Evolutionary conservation across 2,113 vertebrate species (phyloP), one percentile per base, ranked within the genome.

Genomic region (Mellivora capensis): DNA sequence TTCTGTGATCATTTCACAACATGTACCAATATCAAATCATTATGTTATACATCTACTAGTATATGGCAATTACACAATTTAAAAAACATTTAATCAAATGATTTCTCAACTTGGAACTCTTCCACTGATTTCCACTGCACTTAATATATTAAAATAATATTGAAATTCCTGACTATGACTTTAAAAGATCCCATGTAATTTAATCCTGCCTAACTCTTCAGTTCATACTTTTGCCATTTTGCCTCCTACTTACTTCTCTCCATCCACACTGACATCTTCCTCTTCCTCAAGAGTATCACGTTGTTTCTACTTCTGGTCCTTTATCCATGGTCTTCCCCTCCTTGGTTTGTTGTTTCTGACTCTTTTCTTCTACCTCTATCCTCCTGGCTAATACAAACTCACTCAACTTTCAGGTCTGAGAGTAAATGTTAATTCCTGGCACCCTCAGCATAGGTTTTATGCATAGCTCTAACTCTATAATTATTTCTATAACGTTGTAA

Each of bases 31-130:
- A 88, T 59, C 7, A 39, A 74, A 88, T 57, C 39, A 88, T 72
- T 42, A 88, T 59, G 29, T 72, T 74, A 27, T 31, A 74, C 37
- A 88, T 39, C 81, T 57, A 88, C 37, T 74, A 88, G 39, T 31
- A 57, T 31, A 31, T 31, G 20, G 42, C 18, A 74, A 59, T 34
- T 44, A 74, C 21, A 23, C 52, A 42, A 87, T 42, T 25, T 74
- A 86, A 52, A 71, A 59, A 29, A 34, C 25, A 91, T 9, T 76
- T 93, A 72, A 93, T 80, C 72, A 81, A 86, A 13, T 90, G 44
- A 90, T 57, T 93, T 31, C 90, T 87, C 64, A 47, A 67, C 74
- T 27, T 93, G 64, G 67, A 95, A 93, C n/a, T 59, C 83, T 94
- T 87, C 67, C 57, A 39, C 6, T 93, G 34, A 81, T 93, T 94